Conservation (phyloP, 1,140 invertebrate genomes). For the Pachyrhynchus sulphureomaculatus region DNA sequence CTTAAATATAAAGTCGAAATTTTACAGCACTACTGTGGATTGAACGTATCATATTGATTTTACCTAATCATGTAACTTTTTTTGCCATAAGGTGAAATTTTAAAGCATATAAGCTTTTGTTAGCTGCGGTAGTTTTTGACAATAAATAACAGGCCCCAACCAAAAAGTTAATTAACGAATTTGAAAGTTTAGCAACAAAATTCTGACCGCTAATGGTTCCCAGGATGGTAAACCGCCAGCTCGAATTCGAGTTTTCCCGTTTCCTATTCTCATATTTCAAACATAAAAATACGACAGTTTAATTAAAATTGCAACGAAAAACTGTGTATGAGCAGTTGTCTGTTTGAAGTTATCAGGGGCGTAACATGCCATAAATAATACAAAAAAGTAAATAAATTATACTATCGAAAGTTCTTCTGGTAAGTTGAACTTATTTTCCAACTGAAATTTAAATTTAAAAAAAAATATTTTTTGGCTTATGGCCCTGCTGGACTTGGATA, state of each 20-base stretch:
- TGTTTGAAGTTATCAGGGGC: background rate
- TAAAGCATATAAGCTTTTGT: too few species aligned
- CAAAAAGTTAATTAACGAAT: conserved; percentile 26
- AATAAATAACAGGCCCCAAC: conserved; percentile 9
- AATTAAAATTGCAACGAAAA: conserved; percentile 27
- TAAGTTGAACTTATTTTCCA: too few species aligned
- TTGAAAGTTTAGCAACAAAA: conserved; percentile 19
- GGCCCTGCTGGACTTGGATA: too few species aligned
- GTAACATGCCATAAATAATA: background rate
- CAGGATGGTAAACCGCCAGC: conserved; percentile 19
- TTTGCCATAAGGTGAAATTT: too few species aligned
- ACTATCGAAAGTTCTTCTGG: too few species aligned
- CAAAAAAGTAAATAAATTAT: too few species aligned
- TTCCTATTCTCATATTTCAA: conserved; percentile 29
- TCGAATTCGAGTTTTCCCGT: conserved; percentile 13
- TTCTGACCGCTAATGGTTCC: conserved; percentile 23
- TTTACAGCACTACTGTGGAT: too few species aligned
- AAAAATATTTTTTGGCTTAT: too few species aligned
- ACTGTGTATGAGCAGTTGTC: conserved; percentile 8
- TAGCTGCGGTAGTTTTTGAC: background rate
- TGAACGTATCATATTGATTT: too few species aligned
- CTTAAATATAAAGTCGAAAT: too few species aligned
- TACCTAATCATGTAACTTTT: too few species aligned
- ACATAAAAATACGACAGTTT: conserved; percentile 25
- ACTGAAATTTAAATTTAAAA: too few species aligned